Percentiles rank a stretch among this genome's conserved stretches.
phyloP scores from a whole-genome alignment of 2,797 vertebrate genomes.

The Onychomys torridus region DNA sequence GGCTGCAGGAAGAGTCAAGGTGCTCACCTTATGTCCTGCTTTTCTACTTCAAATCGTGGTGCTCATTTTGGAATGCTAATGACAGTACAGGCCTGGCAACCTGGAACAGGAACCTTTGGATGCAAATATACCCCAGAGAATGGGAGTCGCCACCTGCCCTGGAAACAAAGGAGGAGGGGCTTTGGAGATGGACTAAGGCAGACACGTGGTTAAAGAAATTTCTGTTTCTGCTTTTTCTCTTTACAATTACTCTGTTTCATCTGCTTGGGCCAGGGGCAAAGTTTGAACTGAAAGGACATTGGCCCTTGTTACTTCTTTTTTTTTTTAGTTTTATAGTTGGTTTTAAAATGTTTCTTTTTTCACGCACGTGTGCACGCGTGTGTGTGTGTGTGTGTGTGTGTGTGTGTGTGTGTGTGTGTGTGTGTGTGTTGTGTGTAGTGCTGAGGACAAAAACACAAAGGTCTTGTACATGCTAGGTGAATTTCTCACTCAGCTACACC shows the following conservation, averaged over 20 bases:
- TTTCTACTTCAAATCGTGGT: constrained; percentile 67
- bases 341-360: neutral
- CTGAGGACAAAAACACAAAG: neutral
- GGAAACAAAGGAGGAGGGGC: constrained; percentile 39
- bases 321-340: neutral
- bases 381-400: neutral
- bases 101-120: constrained; percentile 57
- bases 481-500: neutral
- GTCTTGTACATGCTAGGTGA: neutral
- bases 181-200: neutral
- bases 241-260: neutral
- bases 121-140: constrained; percentile 23
- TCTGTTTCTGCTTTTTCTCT: neutral
- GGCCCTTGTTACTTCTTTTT: neutral
- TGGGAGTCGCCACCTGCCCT: constrained; percentile 15
- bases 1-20: constrained; percentile 67
- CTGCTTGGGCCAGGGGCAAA: constrained; percentile 5
- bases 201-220: constrained; percentile 34
- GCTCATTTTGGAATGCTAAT: constrained; percentile 65
- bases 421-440: neutral
- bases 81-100: constrained; percentile 58
- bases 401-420: neutral
- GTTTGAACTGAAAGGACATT: constrained; percentile 34
- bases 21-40: constrained; percentile 65
- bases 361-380: neutral